A percentile compares a stretch with the other conserved stretches of the same genome.
Conservation (phyloP, 2,888 invertebrate species). For the Halictus ligatus region DNA sequence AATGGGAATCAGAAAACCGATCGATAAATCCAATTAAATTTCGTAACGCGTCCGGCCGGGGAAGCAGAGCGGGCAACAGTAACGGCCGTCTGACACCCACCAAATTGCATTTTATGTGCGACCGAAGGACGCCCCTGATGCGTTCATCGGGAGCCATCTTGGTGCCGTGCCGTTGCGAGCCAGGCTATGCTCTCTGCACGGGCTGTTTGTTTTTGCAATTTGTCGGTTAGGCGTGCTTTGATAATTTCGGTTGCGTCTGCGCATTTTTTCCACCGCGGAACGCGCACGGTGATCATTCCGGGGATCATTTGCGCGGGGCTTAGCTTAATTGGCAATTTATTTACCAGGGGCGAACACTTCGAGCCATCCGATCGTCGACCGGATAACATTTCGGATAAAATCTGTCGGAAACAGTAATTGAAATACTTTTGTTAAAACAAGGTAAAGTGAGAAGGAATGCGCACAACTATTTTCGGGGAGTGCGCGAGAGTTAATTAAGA, state of each 20-base stretch:
- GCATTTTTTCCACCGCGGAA: not conserved
- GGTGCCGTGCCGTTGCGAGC: slow-evolving; percentile 6
- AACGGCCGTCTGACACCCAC: slow-evolving; percentile 71
- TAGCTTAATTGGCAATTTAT: slow-evolving; percentile 27
- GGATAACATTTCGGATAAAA: not conserved
- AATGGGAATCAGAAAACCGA: slow-evolving; percentile 80
- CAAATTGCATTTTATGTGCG: slow-evolving; percentile 79
- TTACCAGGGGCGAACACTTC: not conserved
- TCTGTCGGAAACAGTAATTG: not conserved
- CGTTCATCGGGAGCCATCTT: slow-evolving; percentile 47
- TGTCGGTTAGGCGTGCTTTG: slow-evolving; percentile 23
- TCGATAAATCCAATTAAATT: slow-evolving; percentile 84
- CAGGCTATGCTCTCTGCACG: not conserved
- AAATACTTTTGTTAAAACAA: not conserved
- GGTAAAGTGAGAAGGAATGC: too few species aligned
- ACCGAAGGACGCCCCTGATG: slow-evolving; percentile 47
- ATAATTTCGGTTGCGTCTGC: slow-evolving; percentile 16
- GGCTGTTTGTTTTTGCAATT: slow-evolving; percentile 47
- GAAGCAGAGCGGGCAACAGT: slow-evolving; percentile 57
- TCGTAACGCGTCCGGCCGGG: slow-evolving; percentile 75
- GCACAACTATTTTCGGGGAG: too few species aligned
- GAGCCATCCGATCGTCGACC: not conserved
- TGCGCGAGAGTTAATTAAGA: too few species aligned
- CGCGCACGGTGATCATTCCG: not conserved
- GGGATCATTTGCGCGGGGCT: not conserved